Evolutionary conservation across 2,888 invertebrate genomes (phyloP), one percentile per base, ranked within the genome.

Genomic region (Drosophila falleni): DNA sequence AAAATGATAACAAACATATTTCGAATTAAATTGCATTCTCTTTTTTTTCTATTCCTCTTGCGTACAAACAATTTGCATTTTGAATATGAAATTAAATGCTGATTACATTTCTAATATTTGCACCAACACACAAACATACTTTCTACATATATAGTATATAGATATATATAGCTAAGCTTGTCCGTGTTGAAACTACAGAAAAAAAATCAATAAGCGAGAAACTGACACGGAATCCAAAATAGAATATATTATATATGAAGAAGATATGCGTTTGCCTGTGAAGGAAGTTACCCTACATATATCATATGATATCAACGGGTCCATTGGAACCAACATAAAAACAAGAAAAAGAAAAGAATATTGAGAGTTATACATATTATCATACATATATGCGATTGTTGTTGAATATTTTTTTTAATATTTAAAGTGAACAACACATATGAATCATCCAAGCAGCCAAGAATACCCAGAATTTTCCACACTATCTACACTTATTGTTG

Each of bases 371-470:
- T 62, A 71, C 41, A 65, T 68, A 79, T 65, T 58, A 60, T 42
- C 33, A 33, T 11, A 33, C 35, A 35, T 77, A 78, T 72, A 72
- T 78, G 87, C 85, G 67, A 74, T 50, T 58, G 49, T 75, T 85
- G 82, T 83, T 83, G 71, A 88, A 78, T 83, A 83, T 89, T 83
- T 86, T 80, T 4, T 23, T 19, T 19, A 88, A 88, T 83, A 82
- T 80, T 80, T 74, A 62, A 56, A 67, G 37, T 55, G 62, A 78
- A 80, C 61, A 62, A 87, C 63, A 87, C 88, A 87, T 87, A 83
- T 82, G 87, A 82, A 83, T 82, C 51, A 74, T 46, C 44, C 51
- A 55, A 16, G 35, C 11, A 49, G 16, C 16, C 29, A 19, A 19
- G 19, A 33, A 51, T 2, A 33, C 50, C 50, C 23, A 9, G 5